phyloP scores from a whole-genome alignment of 2,113 vertebrate genomes.

The Terrapene triunguis region DNA sequence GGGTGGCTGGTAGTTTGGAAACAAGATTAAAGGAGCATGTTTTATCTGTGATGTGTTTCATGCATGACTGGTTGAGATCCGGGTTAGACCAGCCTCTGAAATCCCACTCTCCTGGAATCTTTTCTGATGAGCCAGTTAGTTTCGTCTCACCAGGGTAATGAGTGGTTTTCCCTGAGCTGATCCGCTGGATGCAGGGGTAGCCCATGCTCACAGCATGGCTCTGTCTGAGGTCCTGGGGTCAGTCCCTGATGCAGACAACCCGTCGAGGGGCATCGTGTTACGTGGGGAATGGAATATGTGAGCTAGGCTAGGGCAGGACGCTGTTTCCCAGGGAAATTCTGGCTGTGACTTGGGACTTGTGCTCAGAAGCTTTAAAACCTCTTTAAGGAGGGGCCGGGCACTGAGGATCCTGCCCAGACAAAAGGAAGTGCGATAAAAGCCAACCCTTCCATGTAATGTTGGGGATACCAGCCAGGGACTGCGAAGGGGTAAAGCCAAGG shows the following conservation, averaged over 20 bases:
- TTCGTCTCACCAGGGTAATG: neutral
- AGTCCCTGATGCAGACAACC: neutral
- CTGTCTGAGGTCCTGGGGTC: neutral
- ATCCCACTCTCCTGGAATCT: neutral
- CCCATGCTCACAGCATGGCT: neutral
- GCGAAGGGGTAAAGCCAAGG: too few species aligned
- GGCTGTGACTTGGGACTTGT: neutral
- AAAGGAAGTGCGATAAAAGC: neutral
- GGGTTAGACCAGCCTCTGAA: neutral
- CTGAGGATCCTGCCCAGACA: neutral
- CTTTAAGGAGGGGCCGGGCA: neutral
- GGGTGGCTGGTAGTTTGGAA: neutral
- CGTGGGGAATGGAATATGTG: neutral
- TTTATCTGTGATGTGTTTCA: neutral
- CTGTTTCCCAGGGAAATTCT: neutral
- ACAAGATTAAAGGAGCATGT: neutral
- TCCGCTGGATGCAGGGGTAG: neutral
- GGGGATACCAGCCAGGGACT: too few species aligned
- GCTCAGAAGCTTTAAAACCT: neutral
- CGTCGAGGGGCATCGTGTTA: neutral
- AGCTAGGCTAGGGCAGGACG: neutral
- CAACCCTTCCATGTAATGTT: neutral
- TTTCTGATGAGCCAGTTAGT: neutral
- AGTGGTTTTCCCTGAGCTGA: neutral
- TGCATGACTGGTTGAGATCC: fast-evolving